Evolutionary conservation across 2,797 vertebrate species (phyloP), one percentile per base, ranked within the genome.

Genomic region (Sus cebifrons): DNA sequence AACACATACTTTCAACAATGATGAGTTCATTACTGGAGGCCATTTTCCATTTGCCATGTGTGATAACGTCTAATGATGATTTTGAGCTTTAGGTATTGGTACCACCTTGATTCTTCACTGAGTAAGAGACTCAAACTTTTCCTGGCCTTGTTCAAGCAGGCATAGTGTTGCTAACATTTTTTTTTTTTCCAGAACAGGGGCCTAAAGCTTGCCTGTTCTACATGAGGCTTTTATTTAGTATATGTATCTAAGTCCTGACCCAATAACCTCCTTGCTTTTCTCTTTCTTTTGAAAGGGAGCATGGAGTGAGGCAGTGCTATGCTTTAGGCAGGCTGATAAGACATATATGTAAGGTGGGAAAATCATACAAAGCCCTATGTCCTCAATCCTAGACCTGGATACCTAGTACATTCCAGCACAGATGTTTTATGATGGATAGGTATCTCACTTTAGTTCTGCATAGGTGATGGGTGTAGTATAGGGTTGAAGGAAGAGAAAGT

Each of bases 81-180:
- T 83, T 44, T 71, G 18, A 92, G 4, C 36, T 62, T 4, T 56
- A 77, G 15, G 25, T 78, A 52, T 13, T n/a, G 20, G 4, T 3
- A 40, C 7, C 23, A 8, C 16, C 36, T 83, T 21, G n/a, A 7
- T 44, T 2, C 29, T 70, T 12, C 16, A 40, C 16, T 71, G 17
- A 11, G n/a, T 36, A 52, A 67, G 71, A 74, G 27, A 2, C 62
- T 44, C 5, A n/a, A 44, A 16, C 1, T 40, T 40, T n/a, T 32
- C 16, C 29, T 84, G 23, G 25, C 23, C 12, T 91, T 29, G 32
- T 6, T 49, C 40, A 91, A 16, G 25, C 4, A 20, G 27, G 2
- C 3, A 20, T n/a, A 16, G 1, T 44, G 2, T 54, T 32, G 18
- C 5, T 5, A 21, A 49, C 1, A 14, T 8, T 49, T 10, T 10